Conservation (phyloP, 2,797 vertebrate genomes). For the Xiphophorus birchmanni region DNA sequence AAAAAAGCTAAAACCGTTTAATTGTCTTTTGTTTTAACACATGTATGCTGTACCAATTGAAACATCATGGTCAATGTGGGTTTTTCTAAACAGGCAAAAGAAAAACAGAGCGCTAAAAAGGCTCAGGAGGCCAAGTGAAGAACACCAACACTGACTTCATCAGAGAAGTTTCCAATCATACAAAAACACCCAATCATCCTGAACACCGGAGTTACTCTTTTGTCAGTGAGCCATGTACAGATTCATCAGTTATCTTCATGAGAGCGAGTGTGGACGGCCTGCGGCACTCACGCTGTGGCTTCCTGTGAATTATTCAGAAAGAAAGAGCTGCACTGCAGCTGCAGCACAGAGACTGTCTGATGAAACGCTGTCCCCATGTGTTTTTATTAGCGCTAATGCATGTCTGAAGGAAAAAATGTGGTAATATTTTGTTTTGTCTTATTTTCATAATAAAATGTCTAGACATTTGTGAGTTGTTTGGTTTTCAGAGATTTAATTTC, state of each 20-base stretch:
- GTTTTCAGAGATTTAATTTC: not conserved
- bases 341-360: constrained; percentile 52
- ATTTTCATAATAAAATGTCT: constrained; percentile 85
- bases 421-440: constrained; percentile 75
- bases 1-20: not conserved
- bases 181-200: constrained; percentile 18
- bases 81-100: constrained; percentile 87
- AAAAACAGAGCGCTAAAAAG: constrained; percentile 97
- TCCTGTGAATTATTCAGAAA: constrained; percentile 45
- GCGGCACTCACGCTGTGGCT: constrained; percentile 41
- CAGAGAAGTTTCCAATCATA: constrained; percentile 30
- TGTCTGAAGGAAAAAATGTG: constrained; percentile 71
- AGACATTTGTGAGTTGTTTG: constrained; percentile 60
- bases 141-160: constrained; percentile 6
- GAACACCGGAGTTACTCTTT: constrained; percentile 34
- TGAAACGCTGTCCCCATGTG: constrained; percentile 17
- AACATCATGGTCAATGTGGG: not conserved
- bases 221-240: constrained; percentile 47
- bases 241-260: constrained; percentile 45
- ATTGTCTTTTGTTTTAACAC: not conserved
- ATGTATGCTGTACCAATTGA: not conserved
- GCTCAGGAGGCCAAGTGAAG: constrained; percentile 94
- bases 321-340: constrained; percentile 47
- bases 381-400: constrained; percentile 66
- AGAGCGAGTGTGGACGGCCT: constrained; percentile 36